Evolutionary conservation across 2,888 invertebrate species (phyloP), one percentile per base, ranked within the genome.

Genomic region (Cryptus viduatorius): DNA sequence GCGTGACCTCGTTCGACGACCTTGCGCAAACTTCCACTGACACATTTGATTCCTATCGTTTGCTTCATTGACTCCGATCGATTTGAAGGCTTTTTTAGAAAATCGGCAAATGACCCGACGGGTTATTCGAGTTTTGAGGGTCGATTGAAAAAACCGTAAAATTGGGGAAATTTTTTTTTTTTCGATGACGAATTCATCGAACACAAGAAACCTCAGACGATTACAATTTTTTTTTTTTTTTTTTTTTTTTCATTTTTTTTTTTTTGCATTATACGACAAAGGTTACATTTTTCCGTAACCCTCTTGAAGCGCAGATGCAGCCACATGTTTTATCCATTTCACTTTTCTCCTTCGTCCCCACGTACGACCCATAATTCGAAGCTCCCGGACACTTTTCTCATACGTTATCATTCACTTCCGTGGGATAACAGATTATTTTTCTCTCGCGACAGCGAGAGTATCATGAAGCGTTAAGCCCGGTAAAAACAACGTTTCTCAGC

Each of bases 341-440:
- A 16, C 50, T 48, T 65, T 61, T 42, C 42, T 56, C 59, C 61
- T 65, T 31, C 29, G 59, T 69, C 59, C 29, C 59, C 86, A 84
- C 86, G 86, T 84, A 80, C 82, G 69, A 24, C 53, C 80, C 64
- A 86, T 84, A 84, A 84, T 73, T 84, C 79, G 68, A 80, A 75
- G 61, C 65, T 78, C 80, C 67, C 73, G 53, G 75, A 50, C 67
- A 82, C 84, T 83, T 80, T 80, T 79, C 84, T 73, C 82, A 72
- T 76, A 78, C 86, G 71, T 73, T 78, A 64, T 84, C 75, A 71
- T 79, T 81, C 77, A 78, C 50, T 24, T 16, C 53, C 14, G 29
- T 75, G 44, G 83, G 65, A 76, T 61, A 83, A 84, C 71, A 73
- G 72, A 86, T 86, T 86, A 86, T 86, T 86, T 80, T 53, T 48